Evolutionary conservation across 2,888 invertebrate genomes (phyloP).

Genomic region (Trimorus sp.): DNA sequence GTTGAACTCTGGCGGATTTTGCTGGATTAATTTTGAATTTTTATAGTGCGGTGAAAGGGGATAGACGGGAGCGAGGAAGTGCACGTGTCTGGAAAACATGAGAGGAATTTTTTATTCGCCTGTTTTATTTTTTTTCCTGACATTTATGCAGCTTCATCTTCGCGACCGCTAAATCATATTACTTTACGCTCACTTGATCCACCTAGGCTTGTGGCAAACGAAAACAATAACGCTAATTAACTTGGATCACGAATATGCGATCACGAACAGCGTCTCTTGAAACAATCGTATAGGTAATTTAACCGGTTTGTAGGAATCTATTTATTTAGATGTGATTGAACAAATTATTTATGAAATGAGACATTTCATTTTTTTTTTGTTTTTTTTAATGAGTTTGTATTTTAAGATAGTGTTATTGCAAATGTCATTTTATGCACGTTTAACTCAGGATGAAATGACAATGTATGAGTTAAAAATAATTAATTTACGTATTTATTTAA

Average conservation of each 20-base stretch:
- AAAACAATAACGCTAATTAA: constrained; percentile 34
- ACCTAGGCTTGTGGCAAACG: constrained; percentile 26
- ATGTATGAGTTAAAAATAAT: too few species aligned
- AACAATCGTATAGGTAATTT: constrained; percentile 9
- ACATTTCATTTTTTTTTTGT: not conserved
- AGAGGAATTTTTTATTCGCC: constrained; percentile 5
- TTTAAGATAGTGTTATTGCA: too few species aligned
- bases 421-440: too few species aligned
- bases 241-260: constrained; percentile 20
- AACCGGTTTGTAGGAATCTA: not conserved
- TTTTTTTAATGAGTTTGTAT: too few species aligned
- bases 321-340: not conserved
- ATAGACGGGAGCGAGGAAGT: not conserved
- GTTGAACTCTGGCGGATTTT: constrained; percentile 8
- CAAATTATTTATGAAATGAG: not conserved
- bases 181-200: constrained; percentile 39
- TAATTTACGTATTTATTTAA: too few species aligned
- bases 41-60: constrained; percentile 15
- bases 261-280: not conserved
- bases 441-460: too few species aligned
- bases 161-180: constrained; percentile 36
- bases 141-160: constrained; percentile 38
- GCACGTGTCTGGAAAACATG: not conserved
- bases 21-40: constrained; percentile 31
- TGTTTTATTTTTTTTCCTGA: constrained; percentile 12